These are phyloP conservation scores for Falco biarmicus DNA, from an alignment of 2,797 vertebrate genomes.

Conservation along the genomic window DNA sequence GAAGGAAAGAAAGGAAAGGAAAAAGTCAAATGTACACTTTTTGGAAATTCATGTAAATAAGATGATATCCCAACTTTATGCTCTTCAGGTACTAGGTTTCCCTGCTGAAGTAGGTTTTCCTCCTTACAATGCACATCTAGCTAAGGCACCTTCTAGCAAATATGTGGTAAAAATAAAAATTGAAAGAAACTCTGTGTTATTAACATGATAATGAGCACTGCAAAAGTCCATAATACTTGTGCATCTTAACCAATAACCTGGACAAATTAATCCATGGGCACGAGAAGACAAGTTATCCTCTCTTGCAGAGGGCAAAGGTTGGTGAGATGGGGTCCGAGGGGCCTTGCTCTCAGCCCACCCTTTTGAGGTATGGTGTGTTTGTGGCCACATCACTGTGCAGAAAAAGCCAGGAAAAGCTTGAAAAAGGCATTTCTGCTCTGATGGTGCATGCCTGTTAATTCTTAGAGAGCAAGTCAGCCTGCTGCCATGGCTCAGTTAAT, in stretches of 20 bases:
- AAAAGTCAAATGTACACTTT: not conserved
- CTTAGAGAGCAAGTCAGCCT: not conserved
- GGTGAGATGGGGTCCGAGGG: not conserved
- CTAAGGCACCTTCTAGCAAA: not conserved
- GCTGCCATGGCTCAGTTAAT: not conserved
- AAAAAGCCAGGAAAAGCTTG: not conserved
- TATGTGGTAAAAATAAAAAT: not conserved
- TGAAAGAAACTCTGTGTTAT: not conserved
- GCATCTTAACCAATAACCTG: not conserved
- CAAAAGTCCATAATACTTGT: not conserved
- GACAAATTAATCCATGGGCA: not conserved
- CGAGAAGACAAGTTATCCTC: not conserved
- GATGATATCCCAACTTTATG: not conserved
- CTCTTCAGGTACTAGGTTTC: not conserved
- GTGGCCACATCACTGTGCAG: not conserved
- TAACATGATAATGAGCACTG: not conserved
- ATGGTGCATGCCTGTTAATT: not conserved
- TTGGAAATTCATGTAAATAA: not conserved
- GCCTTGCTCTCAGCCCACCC: not conserved
- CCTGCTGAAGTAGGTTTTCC: not conserved
- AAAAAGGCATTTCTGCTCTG: not conserved
- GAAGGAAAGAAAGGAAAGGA: not conserved
- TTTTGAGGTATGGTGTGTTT: not conserved
- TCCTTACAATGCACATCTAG: not conserved
- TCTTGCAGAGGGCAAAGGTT: fast-evolving